phyloP scores from a whole-genome alignment of 2,113 vertebrate genomes.

The Protobothrops flavoviridis region DNA sequence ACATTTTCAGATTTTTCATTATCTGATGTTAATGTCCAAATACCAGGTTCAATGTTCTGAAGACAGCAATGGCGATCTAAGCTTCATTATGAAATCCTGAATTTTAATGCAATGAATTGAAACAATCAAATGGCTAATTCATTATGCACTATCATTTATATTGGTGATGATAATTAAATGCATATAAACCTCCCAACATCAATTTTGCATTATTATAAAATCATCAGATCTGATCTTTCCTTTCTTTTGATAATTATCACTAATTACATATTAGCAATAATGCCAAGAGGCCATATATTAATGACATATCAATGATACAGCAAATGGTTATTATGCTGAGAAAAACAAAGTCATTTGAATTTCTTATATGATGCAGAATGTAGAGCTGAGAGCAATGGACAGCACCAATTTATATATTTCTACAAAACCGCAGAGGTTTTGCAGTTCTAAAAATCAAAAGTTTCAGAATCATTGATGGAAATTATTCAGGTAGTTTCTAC shows the following conservation, averaged over 20 bases:
- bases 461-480: not conserved
- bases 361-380: not conserved
- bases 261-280: not conserved
- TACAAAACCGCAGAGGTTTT: conserved; percentile 5
- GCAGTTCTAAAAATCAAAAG: not conserved
- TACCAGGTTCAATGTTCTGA: not conserved
- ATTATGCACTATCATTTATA: not conserved
- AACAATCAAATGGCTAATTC: not conserved
- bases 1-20: not conserved
- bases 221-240: not conserved
- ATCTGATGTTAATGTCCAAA: not conserved
- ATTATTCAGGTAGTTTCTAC: not conserved
- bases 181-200: not conserved
- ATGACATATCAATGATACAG: not conserved
- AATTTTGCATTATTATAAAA: not conserved
- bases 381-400: conserved; percentile 7
- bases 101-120: not conserved
- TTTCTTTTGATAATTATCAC: not conserved
- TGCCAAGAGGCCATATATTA: not conserved
- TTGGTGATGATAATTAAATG: not conserved
- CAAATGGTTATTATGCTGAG: not conserved
- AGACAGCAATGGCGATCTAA: not conserved
- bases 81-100: not conserved
- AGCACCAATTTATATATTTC: not conserved
- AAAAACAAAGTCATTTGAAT: not conserved